Base-by-base conservation (phyloP, 2,888 invertebrate species). In the Aelia acuminata region DNA sequence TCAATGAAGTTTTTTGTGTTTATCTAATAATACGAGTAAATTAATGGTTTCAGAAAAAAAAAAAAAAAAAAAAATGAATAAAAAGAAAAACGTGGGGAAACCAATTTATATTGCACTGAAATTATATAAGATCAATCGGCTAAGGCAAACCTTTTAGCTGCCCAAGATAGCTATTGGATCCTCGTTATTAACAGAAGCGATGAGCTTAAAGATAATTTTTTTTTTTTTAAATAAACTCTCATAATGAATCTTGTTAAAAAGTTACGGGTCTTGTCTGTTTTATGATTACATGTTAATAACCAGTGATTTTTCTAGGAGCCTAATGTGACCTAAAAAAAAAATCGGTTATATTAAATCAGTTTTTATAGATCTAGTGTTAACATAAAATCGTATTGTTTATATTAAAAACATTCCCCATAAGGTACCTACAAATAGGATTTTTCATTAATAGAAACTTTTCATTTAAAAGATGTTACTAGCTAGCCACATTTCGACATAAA, bases 41-140 rank as follows among this genome's bases (percentile, higher is more conserved):
- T 84, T 50, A 49, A 35, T 84, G 48, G 50, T 49, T 50, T 26
- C 10, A 26, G 11, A n/a, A 15, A 88, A 87, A 86, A 90, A 90
- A 91, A 91, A 91, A 91, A 91, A 92, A 91, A 91, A 91, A 85
- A 43, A 53, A 47, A 91, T 91, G 91, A 91, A 91, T 91, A 91
- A 91, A 91, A 35, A 50, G 15, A 31, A 31, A 31, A 31, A 31
- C 5, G 3, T 5, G 84, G 1, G 10, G n/a, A n/a, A 48, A 26
- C 80, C 8, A 22, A 47, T 39, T 48, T 4, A 39, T n/a, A n/a
- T n/a, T n/a, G n/a, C n/a, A n/a, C n/a, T 18, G 84, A 84, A n/a
- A 47, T 47, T 48, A 35, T 8, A 31, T 5, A 35, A 4, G 35
- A 70, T 70, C 26, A 35, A 70, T 70, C 35, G 8, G 63, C 13